These are phyloP conservation scores for Enteromius afrohamiltoni DNA, from an alignment of 2,797 vertebrate genomes.

Conservation along the genomic window DNA sequence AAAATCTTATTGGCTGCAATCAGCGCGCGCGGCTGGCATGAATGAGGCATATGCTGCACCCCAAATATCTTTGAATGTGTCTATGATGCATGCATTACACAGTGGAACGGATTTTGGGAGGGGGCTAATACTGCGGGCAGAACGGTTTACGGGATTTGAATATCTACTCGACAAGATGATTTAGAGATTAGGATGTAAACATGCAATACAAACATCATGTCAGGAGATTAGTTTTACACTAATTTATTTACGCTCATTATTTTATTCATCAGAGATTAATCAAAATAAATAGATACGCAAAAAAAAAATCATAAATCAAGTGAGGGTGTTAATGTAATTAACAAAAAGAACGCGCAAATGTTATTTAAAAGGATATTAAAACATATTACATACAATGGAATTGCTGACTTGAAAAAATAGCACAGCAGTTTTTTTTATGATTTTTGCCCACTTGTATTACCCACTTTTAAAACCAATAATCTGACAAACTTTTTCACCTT, in stretches of 20 bases:
- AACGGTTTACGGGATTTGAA: conserved; percentile 62
- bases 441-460: not conserved
- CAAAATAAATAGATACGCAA: not conserved
- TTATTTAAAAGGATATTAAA: not conserved
- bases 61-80: conserved; percentile 60
- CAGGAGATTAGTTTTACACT: conserved; percentile 64
- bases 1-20: conserved; percentile 64
- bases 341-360: not conserved
- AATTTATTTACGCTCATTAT: conserved; percentile 30
- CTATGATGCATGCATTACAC: conserved; percentile 68
- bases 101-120: conserved; percentile 65
- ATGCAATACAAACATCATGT: conserved; percentile 68
- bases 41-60: conserved; percentile 58
- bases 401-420: not conserved
- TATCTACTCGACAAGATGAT: conserved; percentile 47
- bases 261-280: conserved; percentile 20
- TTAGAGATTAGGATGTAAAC: conserved; percentile 68
- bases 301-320: not conserved
- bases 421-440: not conserved
- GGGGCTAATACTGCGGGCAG: conserved; percentile 59
- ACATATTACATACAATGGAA: not conserved
- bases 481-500: conserved; percentile 15
- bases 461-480: not conserved
- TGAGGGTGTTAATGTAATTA: not conserved
- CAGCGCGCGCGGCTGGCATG: conserved; percentile 58